phyloP scores from a whole-genome alignment of 2,888 invertebrate genomes.

The Trypoxylon attenuatum region DNA sequence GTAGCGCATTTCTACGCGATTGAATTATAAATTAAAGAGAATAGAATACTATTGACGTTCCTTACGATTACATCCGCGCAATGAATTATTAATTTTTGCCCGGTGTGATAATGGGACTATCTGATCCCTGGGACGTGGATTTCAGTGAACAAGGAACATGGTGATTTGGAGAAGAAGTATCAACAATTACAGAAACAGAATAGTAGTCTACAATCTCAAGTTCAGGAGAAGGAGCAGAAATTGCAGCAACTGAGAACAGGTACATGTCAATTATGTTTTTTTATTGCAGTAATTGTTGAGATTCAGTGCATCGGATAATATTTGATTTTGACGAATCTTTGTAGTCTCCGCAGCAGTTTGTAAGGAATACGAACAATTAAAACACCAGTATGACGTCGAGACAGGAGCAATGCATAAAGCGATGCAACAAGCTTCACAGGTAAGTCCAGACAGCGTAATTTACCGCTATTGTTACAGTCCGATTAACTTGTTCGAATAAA shows the following conservation, averaged over 20 bases:
- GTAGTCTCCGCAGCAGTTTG: slow-evolving; percentile 83
- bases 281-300: background rate
- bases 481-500: background rate
- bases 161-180: slow-evolving; percentile 79
- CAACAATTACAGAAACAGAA: slow-evolving; percentile 79
- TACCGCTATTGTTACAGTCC: background rate
- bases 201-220: slow-evolving; percentile 78
- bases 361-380: slow-evolving; percentile 84
- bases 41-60: slow-evolving; percentile 10
- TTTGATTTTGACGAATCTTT: slow-evolving; percentile 12
- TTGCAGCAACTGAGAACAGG: slow-evolving; percentile 76
- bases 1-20: slow-evolving; percentile 44
- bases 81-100: background rate
- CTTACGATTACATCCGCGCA: background rate
- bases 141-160: slow-evolving; percentile 76
- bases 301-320: background rate
- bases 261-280: background rate
- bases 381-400: slow-evolving; percentile 84
- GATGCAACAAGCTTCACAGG: slow-evolving; percentile 79
- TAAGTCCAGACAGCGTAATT: too few species aligned
- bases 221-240: slow-evolving; percentile 80
- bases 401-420: slow-evolving; percentile 85
- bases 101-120: background rate
- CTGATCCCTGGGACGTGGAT: background rate
- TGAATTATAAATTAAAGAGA: slow-evolving; percentile 37